phyloP scores from a whole-genome alignment of 1,140 invertebrate species.

The Maconellicoccus hirsutus region DNA sequence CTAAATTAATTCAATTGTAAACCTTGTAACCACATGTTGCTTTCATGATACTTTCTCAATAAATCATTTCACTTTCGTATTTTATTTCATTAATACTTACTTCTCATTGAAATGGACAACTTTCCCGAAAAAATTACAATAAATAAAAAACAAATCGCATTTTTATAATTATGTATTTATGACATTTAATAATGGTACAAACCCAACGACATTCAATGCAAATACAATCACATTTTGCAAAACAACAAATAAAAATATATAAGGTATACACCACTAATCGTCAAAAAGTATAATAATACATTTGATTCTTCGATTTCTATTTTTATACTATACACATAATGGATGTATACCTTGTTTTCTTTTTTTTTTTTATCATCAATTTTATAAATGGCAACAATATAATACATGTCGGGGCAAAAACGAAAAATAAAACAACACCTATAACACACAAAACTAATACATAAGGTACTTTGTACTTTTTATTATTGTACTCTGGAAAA shows the following conservation, averaged over 20 bases:
- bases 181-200: constrained; percentile 15
- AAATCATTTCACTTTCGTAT: too few relatives aligned
- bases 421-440: constrained; percentile 18
- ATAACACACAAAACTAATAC: constrained; percentile 4
- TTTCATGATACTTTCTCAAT: too few relatives aligned
- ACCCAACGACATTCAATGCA: constrained; percentile 14
- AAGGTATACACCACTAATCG: not conserved
- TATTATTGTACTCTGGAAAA: constrained; percentile 12
- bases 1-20: too few relatives aligned
- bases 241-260: constrained; percentile 12
- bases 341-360: constrained; percentile 14
- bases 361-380: constrained; percentile 10
- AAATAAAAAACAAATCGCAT: not conserved
- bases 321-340: not conserved
- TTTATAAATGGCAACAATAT: constrained; percentile 20
- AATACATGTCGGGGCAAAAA: constrained; percentile 22
- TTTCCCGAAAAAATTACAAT: too few relatives aligned
- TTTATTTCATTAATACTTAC: too few relatives aligned
- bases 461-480: constrained; percentile 20
- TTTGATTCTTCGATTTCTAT: constrained; percentile 17
- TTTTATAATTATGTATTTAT: constrained; percentile 12
- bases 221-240: constrained; percentile 15
- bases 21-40: too few relatives aligned
- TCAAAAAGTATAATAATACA: constrained; percentile 2
- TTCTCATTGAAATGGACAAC: too few relatives aligned